Conservation (phyloP, 37 sponge, comb jelly and placozoan genomes). For the Diacarnus erythraeanus region DNA sequence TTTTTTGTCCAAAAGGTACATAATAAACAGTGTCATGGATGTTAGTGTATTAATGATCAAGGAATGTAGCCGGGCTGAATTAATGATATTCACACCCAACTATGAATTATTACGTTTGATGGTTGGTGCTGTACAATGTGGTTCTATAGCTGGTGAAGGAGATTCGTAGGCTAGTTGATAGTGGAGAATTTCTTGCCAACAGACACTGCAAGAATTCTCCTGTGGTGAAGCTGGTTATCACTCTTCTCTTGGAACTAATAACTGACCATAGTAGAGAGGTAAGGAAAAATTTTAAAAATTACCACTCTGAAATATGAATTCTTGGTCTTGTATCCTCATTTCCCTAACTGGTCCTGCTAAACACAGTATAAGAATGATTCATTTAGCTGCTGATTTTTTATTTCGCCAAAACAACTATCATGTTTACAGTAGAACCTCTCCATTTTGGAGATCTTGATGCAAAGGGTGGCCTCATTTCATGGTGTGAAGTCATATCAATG, state of each 20-base stretch:
- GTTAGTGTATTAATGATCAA: neutral
- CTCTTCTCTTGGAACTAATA: constrained; percentile 74
- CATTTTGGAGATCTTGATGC: neutral
- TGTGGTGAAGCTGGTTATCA: constrained; percentile 58
- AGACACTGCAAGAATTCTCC: constrained; percentile 55
- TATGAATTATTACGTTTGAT: neutral
- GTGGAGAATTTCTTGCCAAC: constrained; percentile 68
- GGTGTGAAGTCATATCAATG: neutral
- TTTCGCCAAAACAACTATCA: constrained; percentile 92
- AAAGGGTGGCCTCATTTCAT: neutral
- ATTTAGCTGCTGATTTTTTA: no score
- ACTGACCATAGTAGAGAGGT: constrained; percentile 86
- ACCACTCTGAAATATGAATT: neutral
- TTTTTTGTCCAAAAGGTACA: no score
- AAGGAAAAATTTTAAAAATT: neutral
- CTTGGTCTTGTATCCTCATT: neutral
- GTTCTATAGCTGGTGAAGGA: constrained; percentile 69
- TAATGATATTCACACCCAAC: neutral
- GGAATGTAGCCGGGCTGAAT: no score
- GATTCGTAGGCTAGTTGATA: constrained; percentile 71
- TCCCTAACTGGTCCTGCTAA: neutral
- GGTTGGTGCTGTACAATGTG: neutral
- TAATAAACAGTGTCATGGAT: no score
- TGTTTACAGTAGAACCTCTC: constrained; percentile 81
- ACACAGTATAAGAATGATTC: neutral